Evolutionary conservation across 2,888 invertebrate species (phyloP).

Genomic region (Neocrepidodera transversa): DNA sequence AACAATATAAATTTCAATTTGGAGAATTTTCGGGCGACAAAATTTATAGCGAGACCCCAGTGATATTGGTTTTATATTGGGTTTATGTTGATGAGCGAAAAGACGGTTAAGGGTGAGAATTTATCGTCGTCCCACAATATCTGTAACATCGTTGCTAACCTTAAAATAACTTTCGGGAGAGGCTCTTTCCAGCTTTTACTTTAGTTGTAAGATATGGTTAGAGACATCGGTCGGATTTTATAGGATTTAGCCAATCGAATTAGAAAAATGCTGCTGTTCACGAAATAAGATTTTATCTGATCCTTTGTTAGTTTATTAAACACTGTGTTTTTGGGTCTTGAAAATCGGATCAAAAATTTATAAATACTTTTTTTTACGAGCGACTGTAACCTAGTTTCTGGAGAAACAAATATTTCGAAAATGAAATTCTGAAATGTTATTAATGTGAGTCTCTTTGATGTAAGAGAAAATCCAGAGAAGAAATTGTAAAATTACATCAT

Average conservation of each 20-base stretch:
- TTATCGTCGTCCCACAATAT: slow-evolving; percentile 37
- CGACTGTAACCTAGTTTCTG: too few relatives aligned
- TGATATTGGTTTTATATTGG: slow-evolving; percentile 52
- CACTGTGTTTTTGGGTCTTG: too few relatives aligned
- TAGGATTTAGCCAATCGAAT: not conserved
- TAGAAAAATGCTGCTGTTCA: not conserved
- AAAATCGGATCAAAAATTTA: too few relatives aligned
- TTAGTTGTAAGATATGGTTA: not conserved
- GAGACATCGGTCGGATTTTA: not conserved
- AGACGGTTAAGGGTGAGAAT: slow-evolving; percentile 40
- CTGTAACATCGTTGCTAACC: slow-evolving; percentile 32
- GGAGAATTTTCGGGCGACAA: slow-evolving; percentile 38
- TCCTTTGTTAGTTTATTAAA: not conserved
- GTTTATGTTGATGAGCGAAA: slow-evolving; percentile 49
- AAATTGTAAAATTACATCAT: slow-evolving; percentile 19
- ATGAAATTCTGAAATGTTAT: not conserved
- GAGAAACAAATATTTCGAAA: not conserved
- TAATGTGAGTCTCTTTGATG: not conserved
- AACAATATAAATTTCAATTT: slow-evolving; percentile 56
- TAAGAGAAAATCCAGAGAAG: not conserved
- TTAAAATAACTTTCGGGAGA: slow-evolving; percentile 34
- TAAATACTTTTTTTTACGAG: too few relatives aligned
- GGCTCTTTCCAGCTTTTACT: slow-evolving; percentile 12
- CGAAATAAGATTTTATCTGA: not conserved
- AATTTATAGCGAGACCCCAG: slow-evolving; percentile 46